A percentile compares a stretch with the other conserved stretches of the same genome.
Conservation (phyloP, 1,140 invertebrate genomes). For the Bicyclus anynana region DNA sequence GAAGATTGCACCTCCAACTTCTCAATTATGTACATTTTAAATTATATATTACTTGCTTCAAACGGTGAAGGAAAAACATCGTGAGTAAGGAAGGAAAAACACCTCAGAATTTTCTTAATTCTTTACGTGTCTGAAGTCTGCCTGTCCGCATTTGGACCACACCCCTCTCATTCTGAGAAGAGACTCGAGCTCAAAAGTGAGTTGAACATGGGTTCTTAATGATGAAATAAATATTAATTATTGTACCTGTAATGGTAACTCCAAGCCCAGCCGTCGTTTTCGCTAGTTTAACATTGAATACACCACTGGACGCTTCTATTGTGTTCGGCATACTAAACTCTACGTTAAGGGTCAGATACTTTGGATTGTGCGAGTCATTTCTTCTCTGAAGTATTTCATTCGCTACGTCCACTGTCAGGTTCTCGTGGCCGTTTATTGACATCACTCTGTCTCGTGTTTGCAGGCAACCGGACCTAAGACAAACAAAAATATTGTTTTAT, state of each 20-base stretch:
- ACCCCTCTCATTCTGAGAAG: too few relatives aligned
- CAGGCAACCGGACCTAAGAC: slow-evolving; percentile 81
- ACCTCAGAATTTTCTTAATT: too few relatives aligned
- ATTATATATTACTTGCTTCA: too few relatives aligned
- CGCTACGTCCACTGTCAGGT: slow-evolving; percentile 72
- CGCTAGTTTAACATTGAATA: slow-evolving; percentile 93
- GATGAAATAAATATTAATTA: too few relatives aligned
- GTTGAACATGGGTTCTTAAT: too few relatives aligned
- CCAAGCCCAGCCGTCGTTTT: slow-evolving; percentile 89
- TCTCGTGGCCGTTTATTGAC: slow-evolving; percentile 86
- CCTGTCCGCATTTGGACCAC: too few relatives aligned
- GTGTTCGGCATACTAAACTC: slow-evolving; percentile 97
- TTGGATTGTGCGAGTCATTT: slow-evolving; percentile 66
- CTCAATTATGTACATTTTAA: too few relatives aligned
- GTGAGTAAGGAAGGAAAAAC: too few relatives aligned
- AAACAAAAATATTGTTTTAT: not conserved
- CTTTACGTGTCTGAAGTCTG: too few relatives aligned
- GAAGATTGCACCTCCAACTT: too few relatives aligned
- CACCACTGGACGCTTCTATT: slow-evolving; percentile 92
- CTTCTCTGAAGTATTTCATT: slow-evolving; percentile 72
- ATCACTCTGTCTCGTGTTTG: slow-evolving; percentile 91
- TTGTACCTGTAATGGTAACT: slow-evolving; percentile 88
- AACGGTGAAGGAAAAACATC: too few relatives aligned
- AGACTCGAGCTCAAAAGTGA: too few relatives aligned
- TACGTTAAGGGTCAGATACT: slow-evolving; percentile 78